Evolutionary conservation across 2,113 vertebrate species (phyloP), one percentile per base, ranked within the genome.

Genomic region (Morone saxatilis): DNA sequence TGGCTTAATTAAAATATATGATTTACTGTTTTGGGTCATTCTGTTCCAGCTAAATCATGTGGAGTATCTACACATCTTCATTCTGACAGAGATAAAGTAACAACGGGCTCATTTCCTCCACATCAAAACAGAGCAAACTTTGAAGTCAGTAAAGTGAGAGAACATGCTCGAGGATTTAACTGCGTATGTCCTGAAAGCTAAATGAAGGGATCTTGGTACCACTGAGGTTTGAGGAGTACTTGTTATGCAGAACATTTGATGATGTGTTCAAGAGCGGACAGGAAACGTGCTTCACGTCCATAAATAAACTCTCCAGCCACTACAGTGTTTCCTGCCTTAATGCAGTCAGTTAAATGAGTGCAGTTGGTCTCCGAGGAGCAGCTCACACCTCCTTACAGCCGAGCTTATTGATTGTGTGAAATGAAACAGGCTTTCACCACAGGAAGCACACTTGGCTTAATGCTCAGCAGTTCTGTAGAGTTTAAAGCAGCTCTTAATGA

Each of bases 331-430:
- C 17, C 60, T 40, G 20, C 50, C 12, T 41, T 59, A 40, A 51
- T 11, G 68, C 41, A 22, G 60, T 41, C 61, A 5, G 67, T 73
- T 72, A 78, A 79, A 70, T 31, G 81, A 76, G 77, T 20, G 4
- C 13, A 67, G 71, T 62, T 19, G 51, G 67, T 71, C 74, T 75
- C 70, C 2, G 51, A 72, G 73, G 69, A 70, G 80, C 54, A 13
- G 65, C 81, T 47, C 73, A 62, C 80, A 66, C 71, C 67, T 65
- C 61, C 77, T 79, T 75, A 81, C 73, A 65, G 36, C 62, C 48
- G 0, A 31, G 45, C 63, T 60, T 79, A 85, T 74, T 40, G 63
- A 88, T 70, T 51, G 13, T 78, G 79, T 68, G 83, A 74, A 87
- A 80, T 66, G 56, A 90, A 72, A 54, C 63, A 7, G 56, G 20